phyloP scores from a whole-genome alignment of 2,888 invertebrate genomes.

The Leucophenga montana region DNA sequence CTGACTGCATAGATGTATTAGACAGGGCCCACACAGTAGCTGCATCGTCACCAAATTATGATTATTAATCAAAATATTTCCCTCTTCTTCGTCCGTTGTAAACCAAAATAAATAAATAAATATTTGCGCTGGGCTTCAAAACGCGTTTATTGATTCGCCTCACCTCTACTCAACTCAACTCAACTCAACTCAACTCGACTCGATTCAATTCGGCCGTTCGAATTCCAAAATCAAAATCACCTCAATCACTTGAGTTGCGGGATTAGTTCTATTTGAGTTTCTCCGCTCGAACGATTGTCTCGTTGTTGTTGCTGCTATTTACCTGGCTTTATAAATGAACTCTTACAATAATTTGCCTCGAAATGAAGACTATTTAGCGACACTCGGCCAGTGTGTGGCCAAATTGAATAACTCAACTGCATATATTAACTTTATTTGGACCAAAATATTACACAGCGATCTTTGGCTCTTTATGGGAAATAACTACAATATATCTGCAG shows the following conservation, averaged over 20 bases:
- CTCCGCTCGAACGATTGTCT: slow-evolving; percentile 60
- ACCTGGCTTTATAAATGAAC: neutral
- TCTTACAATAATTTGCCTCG: no score
- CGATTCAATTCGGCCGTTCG: neutral
- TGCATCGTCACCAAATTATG: slow-evolving; percentile 22
- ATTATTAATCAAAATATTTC: slow-evolving; percentile 11
- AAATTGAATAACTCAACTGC: neutral
- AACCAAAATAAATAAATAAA: slow-evolving; percentile 46
- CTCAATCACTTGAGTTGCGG: slow-evolving; percentile 71
- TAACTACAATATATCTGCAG: neutral
- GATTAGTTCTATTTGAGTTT: slow-evolving; percentile 72
- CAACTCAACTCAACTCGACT: neutral
- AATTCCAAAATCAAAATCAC: slow-evolving; percentile 56
- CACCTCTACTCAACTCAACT: neutral
- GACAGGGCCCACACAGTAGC: slow-evolving; percentile 24
- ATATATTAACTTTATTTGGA: slow-evolving; percentile 20
- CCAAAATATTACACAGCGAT: neutral
- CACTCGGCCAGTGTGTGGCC: slow-evolving; percentile 3
- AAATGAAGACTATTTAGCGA: neutral
- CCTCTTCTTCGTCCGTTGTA: slow-evolving; percentile 14
- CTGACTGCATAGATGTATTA: neutral
- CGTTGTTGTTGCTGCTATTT: slow-evolving; percentile 12
- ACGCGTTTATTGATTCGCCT: slow-evolving; percentile 54
- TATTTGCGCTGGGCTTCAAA: slow-evolving; percentile 62
- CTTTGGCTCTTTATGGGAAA: neutral